Evolutionary conservation across 2,888 invertebrate genomes (phyloP).

Genomic region (Limnephilus rhombicus): DNA sequence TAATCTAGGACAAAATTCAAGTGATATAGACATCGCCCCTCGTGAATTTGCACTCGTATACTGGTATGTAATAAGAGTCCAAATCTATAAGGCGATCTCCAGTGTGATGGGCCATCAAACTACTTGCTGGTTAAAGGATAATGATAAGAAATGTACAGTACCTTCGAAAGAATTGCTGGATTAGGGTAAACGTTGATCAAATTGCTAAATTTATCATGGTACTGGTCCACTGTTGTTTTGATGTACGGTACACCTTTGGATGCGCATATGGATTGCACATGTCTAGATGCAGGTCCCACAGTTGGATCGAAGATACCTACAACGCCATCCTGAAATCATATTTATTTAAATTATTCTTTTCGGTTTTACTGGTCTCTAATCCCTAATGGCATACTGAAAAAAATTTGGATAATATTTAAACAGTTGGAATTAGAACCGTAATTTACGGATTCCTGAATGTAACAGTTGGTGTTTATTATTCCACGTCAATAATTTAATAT

Average conservation of each 20-base stretch:
- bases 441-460: no score
- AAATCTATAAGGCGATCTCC: not conserved
- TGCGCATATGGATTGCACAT: constrained; percentile 90
- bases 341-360: not conserved
- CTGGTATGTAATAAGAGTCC: no score
- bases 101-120: not conserved
- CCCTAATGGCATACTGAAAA: not conserved
- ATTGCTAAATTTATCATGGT: constrained; percentile 76
- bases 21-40: not conserved
- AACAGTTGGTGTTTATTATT: no score
- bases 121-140: not conserved
- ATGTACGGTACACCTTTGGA: constrained; percentile 92
- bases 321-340: constrained; percentile 79
- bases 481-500: no score
- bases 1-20: not conserved
- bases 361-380: no score
- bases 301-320: constrained; percentile 92
- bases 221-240: constrained; percentile 85
- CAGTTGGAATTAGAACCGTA: no score
- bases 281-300: constrained; percentile 81
- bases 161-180: constrained; percentile 77
- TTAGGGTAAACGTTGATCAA: constrained; percentile 88
- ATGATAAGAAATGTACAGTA: constrained; percentile 66
- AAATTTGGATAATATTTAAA: no score
- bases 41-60: not conserved